phyloP scores from a whole-genome alignment of 2,113 vertebrate genomes.

The Paedocypris sp. region DNA sequence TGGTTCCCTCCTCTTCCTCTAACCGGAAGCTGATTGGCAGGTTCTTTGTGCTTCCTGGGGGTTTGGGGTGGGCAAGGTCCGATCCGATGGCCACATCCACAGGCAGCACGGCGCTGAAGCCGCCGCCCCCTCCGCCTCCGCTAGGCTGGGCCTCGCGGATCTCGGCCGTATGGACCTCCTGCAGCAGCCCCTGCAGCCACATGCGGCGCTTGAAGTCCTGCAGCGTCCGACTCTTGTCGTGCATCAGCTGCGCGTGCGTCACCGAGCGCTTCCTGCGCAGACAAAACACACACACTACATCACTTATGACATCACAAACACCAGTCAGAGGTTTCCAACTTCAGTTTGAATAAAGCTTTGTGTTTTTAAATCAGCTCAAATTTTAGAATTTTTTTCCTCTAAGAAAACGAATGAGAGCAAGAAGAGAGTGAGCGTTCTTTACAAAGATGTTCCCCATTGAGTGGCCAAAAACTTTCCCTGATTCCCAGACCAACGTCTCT shows the following conservation, averaged over 20 bases:
- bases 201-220: slow-evolving; percentile 80
- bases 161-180: slow-evolving; percentile 88
- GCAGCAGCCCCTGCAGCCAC: slow-evolving; percentile 85
- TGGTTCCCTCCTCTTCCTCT: slow-evolving; percentile 69
- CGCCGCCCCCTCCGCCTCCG: slow-evolving; percentile 19
- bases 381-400: no score
- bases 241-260: slow-evolving; percentile 90
- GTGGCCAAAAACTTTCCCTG: no score
- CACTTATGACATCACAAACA: neutral
- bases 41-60: slow-evolving; percentile 78
- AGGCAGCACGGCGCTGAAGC: slow-evolving; percentile 13
- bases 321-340: no score
- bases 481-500: no score
- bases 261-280: slow-evolving; percentile 76
- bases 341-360: no score
- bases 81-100: slow-evolving; percentile 43
- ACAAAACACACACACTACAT: neutral
- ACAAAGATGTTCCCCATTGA: no score
- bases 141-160: slow-evolving; percentile 57
- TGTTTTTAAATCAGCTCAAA: no score
- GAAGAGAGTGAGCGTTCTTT: no score
- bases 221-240: slow-evolving; percentile 86
- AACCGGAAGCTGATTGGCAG: slow-evolving; percentile 64
- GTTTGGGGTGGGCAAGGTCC: slow-evolving; percentile 74
- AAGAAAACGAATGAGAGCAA: no score